Evolutionary conservation across 2,797 vertebrate genomes (phyloP).

Genomic region (Anas acuta): DNA sequence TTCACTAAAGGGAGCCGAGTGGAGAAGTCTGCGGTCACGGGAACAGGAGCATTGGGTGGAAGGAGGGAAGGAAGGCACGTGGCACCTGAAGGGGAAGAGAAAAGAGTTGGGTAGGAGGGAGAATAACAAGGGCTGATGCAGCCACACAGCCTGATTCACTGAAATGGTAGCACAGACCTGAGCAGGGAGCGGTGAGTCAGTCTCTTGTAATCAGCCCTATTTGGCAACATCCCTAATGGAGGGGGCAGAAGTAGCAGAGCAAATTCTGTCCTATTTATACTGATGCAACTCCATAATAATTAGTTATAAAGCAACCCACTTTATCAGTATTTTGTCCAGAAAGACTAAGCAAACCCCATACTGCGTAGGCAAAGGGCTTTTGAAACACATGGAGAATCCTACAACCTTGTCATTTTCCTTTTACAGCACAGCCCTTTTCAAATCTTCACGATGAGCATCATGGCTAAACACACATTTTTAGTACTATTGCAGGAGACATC

Average conservation of each 20-base stretch:
- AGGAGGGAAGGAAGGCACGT: not conserved
- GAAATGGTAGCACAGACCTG: not conserved
- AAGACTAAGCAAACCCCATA: not conserved
- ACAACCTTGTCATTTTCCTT: not conserved
- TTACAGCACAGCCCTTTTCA: not conserved
- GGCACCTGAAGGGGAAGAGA: not conserved
- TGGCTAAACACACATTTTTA: not conserved
- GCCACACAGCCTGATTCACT: not conserved
- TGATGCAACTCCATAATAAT: not conserved
- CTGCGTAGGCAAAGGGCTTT: not conserved
- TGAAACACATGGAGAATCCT: not conserved
- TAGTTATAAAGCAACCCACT: not conserved
- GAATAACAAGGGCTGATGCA: not conserved
- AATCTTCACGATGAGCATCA: not conserved
- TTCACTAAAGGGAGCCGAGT: not conserved
- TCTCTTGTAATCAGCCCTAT: conserved; percentile 28
- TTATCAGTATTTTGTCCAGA: not conserved
- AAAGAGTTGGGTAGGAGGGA: not conserved
- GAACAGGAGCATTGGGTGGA: not conserved
- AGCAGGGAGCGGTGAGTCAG: conserved; percentile 19
- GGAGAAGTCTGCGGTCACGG: not conserved
- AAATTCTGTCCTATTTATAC: not conserved
- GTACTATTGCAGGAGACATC: not conserved
- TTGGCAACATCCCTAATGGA: not conserved
- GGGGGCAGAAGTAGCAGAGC: not conserved